Conservation (phyloP, 2,113 vertebrate genomes). For the Podarcis muralis region DNA sequence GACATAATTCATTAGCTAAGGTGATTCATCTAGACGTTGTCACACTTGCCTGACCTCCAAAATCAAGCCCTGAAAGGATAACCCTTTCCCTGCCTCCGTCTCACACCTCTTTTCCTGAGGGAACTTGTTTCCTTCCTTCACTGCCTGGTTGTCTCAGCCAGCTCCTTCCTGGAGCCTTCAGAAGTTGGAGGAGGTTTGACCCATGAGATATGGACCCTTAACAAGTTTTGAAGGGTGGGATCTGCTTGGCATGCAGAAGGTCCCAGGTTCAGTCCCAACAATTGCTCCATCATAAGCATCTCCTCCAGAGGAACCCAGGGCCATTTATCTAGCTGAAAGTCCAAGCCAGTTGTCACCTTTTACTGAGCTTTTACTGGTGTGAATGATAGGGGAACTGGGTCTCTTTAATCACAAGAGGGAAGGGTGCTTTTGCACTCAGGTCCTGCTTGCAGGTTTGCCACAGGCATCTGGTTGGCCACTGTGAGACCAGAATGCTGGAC, state of each 20-base stretch:
- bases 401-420: neutral
- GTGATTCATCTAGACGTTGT: constrained; percentile 70
- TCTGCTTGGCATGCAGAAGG: neutral
- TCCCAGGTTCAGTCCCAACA: neutral
- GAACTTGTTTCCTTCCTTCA: constrained; percentile 17
- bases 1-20: constrained; percentile 75
- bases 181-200: no score
- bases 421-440: no score
- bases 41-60: constrained; percentile 71
- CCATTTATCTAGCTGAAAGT: neutral
- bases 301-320: neutral
- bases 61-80: constrained; percentile 57
- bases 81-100: constrained; percentile 43
- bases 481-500: no score
- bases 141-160: neutral
- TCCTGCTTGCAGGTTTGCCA: no score
- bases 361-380: neutral
- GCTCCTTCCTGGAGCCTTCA: neutral
- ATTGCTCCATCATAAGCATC: no score
- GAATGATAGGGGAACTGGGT: no score
- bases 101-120: constrained; percentile 19
- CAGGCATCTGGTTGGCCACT: no score
- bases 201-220: neutral
- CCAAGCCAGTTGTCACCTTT: neutral
- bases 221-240: no score